Evolutionary conservation across 2,888 invertebrate genomes (phyloP).

Genomic region (Tipula helvola): DNA sequence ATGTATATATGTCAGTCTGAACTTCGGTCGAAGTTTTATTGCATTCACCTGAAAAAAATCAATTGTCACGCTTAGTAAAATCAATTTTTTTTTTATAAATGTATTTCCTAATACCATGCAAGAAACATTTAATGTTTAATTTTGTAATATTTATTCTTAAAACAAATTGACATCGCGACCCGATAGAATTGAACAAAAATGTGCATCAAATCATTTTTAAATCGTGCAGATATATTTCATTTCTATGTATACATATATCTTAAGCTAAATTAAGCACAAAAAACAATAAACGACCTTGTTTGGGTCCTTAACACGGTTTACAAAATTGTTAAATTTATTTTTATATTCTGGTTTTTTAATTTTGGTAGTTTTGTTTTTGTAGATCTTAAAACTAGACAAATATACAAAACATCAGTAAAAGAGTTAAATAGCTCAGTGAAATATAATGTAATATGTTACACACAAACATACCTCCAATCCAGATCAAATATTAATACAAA

Average conservation of each 20-base stretch:
- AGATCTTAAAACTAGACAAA: background rate
- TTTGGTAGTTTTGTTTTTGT: background rate
- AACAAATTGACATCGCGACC: too few species aligned
- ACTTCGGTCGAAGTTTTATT: too few species aligned
- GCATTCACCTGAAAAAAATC: too few species aligned
- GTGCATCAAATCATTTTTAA: background rate
- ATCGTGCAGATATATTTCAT: background rate
- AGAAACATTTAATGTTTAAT: too few species aligned
- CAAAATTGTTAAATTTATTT: background rate
- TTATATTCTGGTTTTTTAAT: background rate
- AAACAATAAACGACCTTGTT: background rate
- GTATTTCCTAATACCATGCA: too few species aligned
- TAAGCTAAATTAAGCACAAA: background rate
- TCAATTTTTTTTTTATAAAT: too few species aligned
- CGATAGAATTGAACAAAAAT: too few species aligned
- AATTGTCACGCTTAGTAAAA: too few species aligned
- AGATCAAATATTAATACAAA: background rate
- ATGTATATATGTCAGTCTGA: too few species aligned
- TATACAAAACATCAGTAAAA: background rate
- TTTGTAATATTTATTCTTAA: too few species aligned
- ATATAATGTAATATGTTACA: background rate
- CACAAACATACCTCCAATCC: background rate
- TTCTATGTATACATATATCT: background rate
- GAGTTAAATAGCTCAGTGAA: background rate
- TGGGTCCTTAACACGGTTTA: slow-evolving; percentile 9